These are phyloP conservation scores for Steromphala cineraria DNA, from an alignment of 2,888 invertebrate species.

Conservation along the genomic window DNA sequence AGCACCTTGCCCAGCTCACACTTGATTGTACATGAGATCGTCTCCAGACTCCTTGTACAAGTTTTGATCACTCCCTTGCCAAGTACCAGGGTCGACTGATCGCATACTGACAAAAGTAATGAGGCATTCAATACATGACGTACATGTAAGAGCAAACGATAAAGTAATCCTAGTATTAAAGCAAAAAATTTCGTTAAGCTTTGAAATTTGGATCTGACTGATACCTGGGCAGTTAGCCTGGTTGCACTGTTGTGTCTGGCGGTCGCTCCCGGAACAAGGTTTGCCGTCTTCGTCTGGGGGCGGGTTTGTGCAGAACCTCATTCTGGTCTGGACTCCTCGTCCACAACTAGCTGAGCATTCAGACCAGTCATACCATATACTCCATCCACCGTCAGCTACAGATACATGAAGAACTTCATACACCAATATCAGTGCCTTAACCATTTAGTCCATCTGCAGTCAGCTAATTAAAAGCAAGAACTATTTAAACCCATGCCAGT, in stretches of 20 bases:
- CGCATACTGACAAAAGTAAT: background rate
- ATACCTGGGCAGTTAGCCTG: background rate
- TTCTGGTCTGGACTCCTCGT: background rate
- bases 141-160: too few relatives aligned
- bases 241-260: background rate
- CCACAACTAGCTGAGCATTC: background rate
- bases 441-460: too few relatives aligned
- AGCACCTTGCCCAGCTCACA: background rate
- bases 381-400: constrained; percentile 15
- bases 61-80: background rate
- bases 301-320: background rate
- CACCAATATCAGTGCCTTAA: too few relatives aligned
- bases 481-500: too few relatives aligned
- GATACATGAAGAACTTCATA: too few relatives aligned
- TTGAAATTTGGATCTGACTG: background rate
- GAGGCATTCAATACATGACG: too few relatives aligned
- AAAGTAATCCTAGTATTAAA: too few relatives aligned
- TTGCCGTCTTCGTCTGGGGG: background rate
- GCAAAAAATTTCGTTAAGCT: too few relatives aligned
- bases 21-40: background rate
- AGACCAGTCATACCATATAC: background rate
- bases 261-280: background rate
- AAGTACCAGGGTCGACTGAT: background rate
- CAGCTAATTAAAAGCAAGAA: too few relatives aligned
- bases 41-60: background rate